Evolutionary conservation across 2,797 vertebrate genomes (phyloP).

Genomic region (Muscicapa striata): DNA sequence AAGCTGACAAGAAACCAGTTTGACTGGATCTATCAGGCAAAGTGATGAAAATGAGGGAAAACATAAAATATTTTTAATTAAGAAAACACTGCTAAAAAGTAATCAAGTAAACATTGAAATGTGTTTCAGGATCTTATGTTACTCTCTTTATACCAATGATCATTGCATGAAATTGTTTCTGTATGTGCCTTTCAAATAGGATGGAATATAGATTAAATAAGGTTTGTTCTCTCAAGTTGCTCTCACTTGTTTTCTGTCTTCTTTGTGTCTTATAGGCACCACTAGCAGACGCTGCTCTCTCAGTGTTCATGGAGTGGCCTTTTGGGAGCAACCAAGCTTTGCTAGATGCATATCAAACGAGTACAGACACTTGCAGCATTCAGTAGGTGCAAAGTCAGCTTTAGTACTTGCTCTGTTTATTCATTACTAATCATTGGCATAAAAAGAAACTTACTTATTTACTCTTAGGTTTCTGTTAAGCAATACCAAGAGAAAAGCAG

Average conservation of each 20-base stretch:
- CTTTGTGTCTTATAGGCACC: constrained; percentile 89
- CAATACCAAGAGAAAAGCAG: background rate
- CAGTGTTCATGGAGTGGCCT: constrained; percentile 96
- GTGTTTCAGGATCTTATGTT: background rate
- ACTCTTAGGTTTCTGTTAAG: constrained; percentile 2
- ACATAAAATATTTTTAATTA: background rate
- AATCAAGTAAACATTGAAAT: background rate
- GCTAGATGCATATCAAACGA: constrained; percentile 99
- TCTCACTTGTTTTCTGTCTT: constrained; percentile 67
- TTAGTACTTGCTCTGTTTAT: constrained; percentile 88
- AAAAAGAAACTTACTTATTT: constrained; percentile 59
- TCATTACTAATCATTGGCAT: constrained; percentile 76
- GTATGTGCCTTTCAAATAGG: background rate
- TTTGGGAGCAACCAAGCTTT: constrained; percentile 99
- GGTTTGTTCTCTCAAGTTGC: background rate
- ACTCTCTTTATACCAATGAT: background rate
- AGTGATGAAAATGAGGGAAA: constrained; percentile 25
- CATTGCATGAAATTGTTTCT: background rate
- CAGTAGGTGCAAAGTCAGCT: constrained; percentile 99
- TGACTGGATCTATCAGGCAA: background rate
- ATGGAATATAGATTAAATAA: background rate
- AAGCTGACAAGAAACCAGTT: background rate
- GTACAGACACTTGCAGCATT: constrained; percentile 99
- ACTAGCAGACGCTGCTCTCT: constrained; percentile 99
- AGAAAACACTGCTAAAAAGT: constrained; percentile 6